Conservation (phyloP, 2,113 vertebrate genomes). For the Solenodon paradoxus region DNA sequence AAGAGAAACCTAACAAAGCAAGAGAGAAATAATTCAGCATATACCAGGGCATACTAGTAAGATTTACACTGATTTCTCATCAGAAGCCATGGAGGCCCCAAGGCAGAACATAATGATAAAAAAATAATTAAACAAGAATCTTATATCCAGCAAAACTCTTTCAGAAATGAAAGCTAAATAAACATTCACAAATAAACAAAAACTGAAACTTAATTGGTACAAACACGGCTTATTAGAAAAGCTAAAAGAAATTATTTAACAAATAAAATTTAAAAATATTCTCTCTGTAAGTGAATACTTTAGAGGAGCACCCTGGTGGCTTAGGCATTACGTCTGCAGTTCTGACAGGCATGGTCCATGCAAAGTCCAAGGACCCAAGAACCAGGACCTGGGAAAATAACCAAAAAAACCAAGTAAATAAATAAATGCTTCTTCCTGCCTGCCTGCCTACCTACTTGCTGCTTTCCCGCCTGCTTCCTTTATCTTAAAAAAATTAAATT, state of each 20-base stretch:
- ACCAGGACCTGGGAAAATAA: too few relatives aligned
- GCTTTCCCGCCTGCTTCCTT: too few relatives aligned
- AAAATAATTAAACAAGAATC: neutral
- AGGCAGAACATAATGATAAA: neutral
- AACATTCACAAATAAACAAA: neutral
- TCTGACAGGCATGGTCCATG: too few relatives aligned
- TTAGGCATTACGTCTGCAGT: too few relatives aligned
- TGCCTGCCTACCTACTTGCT: too few relatives aligned
- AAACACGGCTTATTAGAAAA: neutral
- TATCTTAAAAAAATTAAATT: too few relatives aligned
- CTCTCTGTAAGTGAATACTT: neutral
- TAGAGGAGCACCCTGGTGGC: too few relatives aligned
- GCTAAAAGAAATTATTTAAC: neutral
- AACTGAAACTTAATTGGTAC: neutral
- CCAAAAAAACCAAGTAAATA: too few relatives aligned
- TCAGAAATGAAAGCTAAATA: constrained; percentile 6
- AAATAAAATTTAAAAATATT: neutral
- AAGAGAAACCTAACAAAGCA: neutral
- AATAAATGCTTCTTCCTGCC: too few relatives aligned
- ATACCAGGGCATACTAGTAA: neutral
- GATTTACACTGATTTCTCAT: neutral
- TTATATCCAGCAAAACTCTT: neutral
- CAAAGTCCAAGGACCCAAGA: too few relatives aligned
- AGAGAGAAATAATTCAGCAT: neutral
- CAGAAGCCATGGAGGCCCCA: neutral